Evolutionary conservation across 2,888 invertebrate genomes (phyloP).

Genomic region (Zele albiditarsus): DNA sequence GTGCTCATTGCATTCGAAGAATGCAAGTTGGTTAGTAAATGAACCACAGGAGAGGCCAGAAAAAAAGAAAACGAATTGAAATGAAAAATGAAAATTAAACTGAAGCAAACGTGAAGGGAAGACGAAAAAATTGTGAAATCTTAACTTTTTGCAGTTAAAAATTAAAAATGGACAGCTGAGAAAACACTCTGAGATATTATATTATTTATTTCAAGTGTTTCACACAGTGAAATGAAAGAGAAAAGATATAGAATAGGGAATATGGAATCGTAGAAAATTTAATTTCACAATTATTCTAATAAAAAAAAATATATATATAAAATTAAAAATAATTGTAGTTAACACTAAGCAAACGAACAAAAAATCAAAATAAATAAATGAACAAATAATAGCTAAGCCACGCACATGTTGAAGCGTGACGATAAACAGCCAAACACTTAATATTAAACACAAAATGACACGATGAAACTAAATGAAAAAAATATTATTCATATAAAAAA

Average conservation of each 20-base stretch:
- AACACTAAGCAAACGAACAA: conserved; percentile 14
- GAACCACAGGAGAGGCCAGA: neutral
- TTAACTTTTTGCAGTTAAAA: neutral
- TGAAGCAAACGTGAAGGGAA: neutral
- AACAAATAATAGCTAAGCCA: conserved; percentile 23
- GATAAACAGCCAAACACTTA: conserved; percentile 39
- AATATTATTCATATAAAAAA: conserved; percentile 46
- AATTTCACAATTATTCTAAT: conserved; percentile 31
- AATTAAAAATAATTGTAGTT: neutral
- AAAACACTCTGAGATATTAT: neutral
- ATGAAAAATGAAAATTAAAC: neutral
- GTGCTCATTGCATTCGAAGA: neutral
- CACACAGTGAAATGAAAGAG: neutral
- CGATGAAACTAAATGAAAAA: conserved; percentile 47
- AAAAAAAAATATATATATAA: neutral
- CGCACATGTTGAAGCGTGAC: conserved; percentile 22
- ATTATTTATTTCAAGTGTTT: too few relatives aligned
- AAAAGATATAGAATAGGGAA: conserved; percentile 23
- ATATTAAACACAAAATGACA: conserved; percentile 47
- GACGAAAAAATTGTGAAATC: neutral
- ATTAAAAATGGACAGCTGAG: neutral
- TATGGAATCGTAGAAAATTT: conserved; percentile 40
- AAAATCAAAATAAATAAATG: conserved; percentile 11
- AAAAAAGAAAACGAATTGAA: conserved; percentile 2
- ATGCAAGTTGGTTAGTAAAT: neutral